Percentiles rank a stretch among this genome's conserved stretches.
phyloP scores from a whole-genome alignment of 35 echinoderm and acorn worm species.

The Acanthaster planci region DNA sequence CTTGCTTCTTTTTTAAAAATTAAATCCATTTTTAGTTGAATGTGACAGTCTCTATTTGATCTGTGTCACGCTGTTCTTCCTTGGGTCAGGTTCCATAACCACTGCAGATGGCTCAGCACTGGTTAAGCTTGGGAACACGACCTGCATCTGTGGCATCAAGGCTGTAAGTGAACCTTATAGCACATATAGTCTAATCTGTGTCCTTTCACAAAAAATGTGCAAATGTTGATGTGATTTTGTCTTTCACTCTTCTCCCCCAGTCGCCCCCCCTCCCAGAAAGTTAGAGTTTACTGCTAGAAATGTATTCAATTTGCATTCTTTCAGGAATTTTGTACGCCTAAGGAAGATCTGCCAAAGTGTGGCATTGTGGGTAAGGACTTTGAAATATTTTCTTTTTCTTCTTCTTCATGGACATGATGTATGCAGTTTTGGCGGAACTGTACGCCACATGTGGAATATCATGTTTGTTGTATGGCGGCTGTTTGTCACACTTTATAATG shows the following conservation, averaged over 20 bases:
- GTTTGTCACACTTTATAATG: no score
- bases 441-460: no score
- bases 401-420: no score
- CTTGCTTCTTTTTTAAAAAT: no score
- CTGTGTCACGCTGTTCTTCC: not conserved
- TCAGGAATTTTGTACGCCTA: constrained; percentile 75
- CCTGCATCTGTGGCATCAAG: constrained; percentile 87
- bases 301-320: constrained; percentile 9
- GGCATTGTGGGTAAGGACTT: constrained; percentile 74
- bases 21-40: no score
- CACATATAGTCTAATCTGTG: not conserved
- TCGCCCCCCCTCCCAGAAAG: not conserved
- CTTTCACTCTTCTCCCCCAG: not conserved
- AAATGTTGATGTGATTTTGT: not conserved
- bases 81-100: constrained; percentile 61
- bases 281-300: not conserved
- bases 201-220: not conserved
- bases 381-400: no score
- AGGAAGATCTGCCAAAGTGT: constrained; percentile 70
- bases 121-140: constrained; percentile 89
- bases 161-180: constrained; percentile 51
- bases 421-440: no score
- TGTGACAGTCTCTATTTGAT: no score
- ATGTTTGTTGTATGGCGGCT: no score
- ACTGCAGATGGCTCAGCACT: constrained; percentile 85